A percentile compares a stretch with the other conserved stretches of the same genome.
These are phyloP conservation scores for Sinella curviseta DNA, from an alignment of 1,140 invertebrate species.

Conservation along the genomic window DNA sequence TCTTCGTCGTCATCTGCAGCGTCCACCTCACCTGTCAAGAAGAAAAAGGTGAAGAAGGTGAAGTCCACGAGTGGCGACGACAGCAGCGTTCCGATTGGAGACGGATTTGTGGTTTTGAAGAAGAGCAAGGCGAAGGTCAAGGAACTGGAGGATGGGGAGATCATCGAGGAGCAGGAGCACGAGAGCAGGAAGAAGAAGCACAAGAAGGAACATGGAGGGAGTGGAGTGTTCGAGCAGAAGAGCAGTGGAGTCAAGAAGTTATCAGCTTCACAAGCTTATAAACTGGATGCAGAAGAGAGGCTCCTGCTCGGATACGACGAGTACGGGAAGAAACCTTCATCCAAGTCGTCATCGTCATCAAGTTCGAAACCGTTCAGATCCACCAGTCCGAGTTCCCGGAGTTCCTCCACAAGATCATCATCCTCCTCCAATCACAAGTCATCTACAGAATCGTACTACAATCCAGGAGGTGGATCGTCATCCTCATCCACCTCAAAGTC, in stretches of 20 bases:
- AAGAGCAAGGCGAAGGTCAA: conserved; percentile 24
- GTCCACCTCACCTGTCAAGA: neutral
- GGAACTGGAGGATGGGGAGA: conserved; percentile 49
- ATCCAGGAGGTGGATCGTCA: neutral
- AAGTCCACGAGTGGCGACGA: conserved; percentile 23
- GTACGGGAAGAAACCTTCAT: neutral
- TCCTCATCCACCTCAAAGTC: neutral
- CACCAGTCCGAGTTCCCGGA: neutral
- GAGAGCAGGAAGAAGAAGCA: conserved; percentile 24
- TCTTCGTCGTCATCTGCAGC: conserved; percentile 19
- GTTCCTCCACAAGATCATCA: neutral
- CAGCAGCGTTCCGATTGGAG: neutral
- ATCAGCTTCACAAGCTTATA: conserved; percentile 18
- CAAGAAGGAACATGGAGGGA: neutral
- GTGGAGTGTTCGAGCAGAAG: neutral
- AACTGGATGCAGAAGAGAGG: conserved; percentile 18
- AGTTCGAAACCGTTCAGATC: neutral
- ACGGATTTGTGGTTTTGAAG: conserved; percentile 1
- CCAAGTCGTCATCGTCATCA: neutral
- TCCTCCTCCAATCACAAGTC: neutral
- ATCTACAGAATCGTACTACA: neutral
- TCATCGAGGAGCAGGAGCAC: conserved; percentile 40
- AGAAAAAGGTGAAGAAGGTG: conserved; percentile 17
- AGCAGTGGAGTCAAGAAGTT: conserved; percentile 54
- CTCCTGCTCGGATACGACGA: conserved; percentile 11